Evolutionary conservation across 2,888 invertebrate species (phyloP), one percentile per base, ranked within the genome.

Genomic region (Drosophila putrida): DNA sequence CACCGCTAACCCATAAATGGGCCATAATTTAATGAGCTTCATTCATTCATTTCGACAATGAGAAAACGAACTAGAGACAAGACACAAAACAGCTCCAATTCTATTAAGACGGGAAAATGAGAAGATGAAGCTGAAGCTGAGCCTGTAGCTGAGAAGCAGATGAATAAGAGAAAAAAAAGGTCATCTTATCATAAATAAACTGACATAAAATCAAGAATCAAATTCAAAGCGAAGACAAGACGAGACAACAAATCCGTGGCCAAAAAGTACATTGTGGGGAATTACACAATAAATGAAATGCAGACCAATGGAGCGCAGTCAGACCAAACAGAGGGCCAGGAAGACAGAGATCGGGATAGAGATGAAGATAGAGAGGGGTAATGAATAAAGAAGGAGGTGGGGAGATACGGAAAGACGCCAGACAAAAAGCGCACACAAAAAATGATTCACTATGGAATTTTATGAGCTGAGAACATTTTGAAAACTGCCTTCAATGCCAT

Each of bases 131-230:
- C 20, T 49, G 49, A 49, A 49, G 35, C 72, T 36, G 49, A 59
- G 41, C 27, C 70, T 25, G 25, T 35, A 13, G 28, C 8, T 9
- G n/a, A 35, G 11, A 27, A 10, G 43, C 4, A 5, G 43, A 11
- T 36, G 44, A 20, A 63, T 27, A 13, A 13, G n/a, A 15, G 41
- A 71, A 71, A 79, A 82, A 82, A 89, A 86, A 88, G 80, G 80
- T 79, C 86, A 88, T 84, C 89, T 88, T 88, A 87, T 88, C 89
- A 84, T 90, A 88, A 88, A 90, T 88, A 90, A 90, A 88, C 87
- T 87, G 84, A 89, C 89, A 87, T 82, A 76, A 88, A 88, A 90
- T 88, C 90, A 88, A 85, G 86, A 90, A 86, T 86, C 88, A 86
- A 89, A 86, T 86, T 87, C 89, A 87, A 89, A 78, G 68, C 78